These are phyloP conservation scores for Parascotia fuliginaria DNA, from an alignment of 2,888 invertebrate genomes.

Conservation along the genomic window DNA sequence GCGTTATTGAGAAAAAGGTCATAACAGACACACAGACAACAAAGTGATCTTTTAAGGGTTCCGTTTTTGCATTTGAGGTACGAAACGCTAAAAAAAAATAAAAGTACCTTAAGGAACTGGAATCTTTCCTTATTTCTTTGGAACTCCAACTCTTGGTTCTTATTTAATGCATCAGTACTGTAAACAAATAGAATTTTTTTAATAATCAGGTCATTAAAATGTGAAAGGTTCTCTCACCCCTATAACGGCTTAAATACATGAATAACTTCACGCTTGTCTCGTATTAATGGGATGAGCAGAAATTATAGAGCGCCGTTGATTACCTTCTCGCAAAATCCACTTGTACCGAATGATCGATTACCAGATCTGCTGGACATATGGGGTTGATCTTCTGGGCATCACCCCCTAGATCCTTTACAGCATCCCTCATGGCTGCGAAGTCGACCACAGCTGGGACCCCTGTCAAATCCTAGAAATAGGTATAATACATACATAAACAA, in stretches of 20 bases:
- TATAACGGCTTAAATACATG: too few species aligned
- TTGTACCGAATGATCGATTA: constrained; percentile 99
- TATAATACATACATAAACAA: too few species aligned
- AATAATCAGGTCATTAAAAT: too few species aligned
- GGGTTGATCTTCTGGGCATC: constrained; percentile 98
- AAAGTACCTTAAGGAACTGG: constrained; percentile 95
- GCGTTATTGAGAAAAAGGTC: too few species aligned
- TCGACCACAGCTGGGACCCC: constrained; percentile 99
- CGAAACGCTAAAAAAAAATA: background rate
- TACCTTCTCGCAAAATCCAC: constrained; percentile 95
- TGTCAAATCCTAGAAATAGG: constrained; percentile 90
- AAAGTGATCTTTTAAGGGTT: too few species aligned
- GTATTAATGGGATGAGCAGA: too few species aligned
- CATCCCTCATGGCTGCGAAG: constrained; percentile 99
- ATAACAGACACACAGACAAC: too few species aligned
- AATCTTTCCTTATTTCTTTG: constrained; percentile 98
- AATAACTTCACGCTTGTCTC: too few species aligned
- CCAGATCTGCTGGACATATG: constrained; percentile 98
- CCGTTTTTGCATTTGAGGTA: too few species aligned
- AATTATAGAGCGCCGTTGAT: too few species aligned
- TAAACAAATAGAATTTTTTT: constrained; percentile 36
- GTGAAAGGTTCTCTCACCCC: too few species aligned
- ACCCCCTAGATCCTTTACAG: constrained; percentile 94
- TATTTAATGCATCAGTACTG: constrained; percentile 94
- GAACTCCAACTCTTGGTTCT: constrained; percentile 98